Percentiles rank a stretch among this genome's conserved stretches.
These are phyloP conservation scores for Cosmorhoe ocellata DNA, from an alignment of 2,888 invertebrate genomes.

Conservation along the genomic window DNA sequence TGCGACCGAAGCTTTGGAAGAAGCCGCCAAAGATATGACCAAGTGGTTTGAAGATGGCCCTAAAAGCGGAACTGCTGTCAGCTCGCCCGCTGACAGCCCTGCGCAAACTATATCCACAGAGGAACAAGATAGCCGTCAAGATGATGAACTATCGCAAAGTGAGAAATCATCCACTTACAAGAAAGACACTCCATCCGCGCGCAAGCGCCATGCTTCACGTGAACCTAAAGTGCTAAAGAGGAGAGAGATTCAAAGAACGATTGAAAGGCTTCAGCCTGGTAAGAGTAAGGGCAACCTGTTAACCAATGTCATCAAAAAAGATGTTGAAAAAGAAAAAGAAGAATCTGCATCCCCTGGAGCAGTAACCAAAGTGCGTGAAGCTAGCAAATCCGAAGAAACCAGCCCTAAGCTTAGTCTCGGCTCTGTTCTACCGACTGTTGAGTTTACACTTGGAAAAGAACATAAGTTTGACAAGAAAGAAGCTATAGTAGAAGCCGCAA, in stretches of 20 bases:
- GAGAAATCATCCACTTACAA: constrained; percentile 57
- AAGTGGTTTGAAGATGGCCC: constrained; percentile 95
- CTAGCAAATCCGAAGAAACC: constrained; percentile 84
- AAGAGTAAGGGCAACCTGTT: constrained; percentile 94
- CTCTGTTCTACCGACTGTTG: constrained; percentile 89
- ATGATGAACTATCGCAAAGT: constrained; percentile 67
- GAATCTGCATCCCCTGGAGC: constrained; percentile 80
- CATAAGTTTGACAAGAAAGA: constrained; percentile 82
- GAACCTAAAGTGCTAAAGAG: constrained; percentile 75
- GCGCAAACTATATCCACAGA: constrained; percentile 85
- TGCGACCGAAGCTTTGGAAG: constrained; percentile 80
- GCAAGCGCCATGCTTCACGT: constrained; percentile 73
- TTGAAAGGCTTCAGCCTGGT: constrained; percentile 92
- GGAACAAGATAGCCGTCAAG: constrained; percentile 78
- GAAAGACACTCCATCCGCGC: constrained; percentile 63
- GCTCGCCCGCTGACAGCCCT: constrained; percentile 91
- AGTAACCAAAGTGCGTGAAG: constrained; percentile 82
- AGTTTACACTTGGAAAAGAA: constrained; percentile 85
- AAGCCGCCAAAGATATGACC: constrained; percentile 92
- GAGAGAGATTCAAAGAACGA: constrained; percentile 90
- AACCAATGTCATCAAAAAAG: constrained; percentile 84
- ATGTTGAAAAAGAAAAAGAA: constrained; percentile 77
- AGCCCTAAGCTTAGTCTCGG: constrained; percentile 93
- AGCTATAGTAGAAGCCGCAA: constrained; percentile 33
- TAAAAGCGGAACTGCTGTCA: constrained; percentile 87